Evolutionary conservation across 1,140 invertebrate species (phyloP), one percentile per base, ranked within the genome.

Genomic region (Lycorma delicatula): DNA sequence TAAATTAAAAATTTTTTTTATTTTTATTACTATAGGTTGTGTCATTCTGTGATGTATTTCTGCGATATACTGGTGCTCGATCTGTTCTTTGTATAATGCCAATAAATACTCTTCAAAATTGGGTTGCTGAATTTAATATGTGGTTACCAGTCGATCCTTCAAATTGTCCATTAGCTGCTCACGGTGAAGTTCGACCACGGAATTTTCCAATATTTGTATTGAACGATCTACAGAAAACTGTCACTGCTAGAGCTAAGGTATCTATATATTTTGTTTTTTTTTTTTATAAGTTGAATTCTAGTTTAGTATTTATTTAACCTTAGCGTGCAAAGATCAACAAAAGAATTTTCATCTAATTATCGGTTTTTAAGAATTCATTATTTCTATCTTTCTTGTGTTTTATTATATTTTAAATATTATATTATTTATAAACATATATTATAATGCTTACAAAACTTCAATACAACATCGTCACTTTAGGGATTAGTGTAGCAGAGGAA

Each of bases 91-190:
- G 93, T 67, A 97, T 99, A 62, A 97, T 98, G 79, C 97, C 97
- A 1, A 97, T 99, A 54, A 99, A 99, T 75, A 98, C 96, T 1
- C 76, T 99, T 52, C 95, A 99, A 75, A 99, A 99, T 77, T 99
- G 97, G 97, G 73, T 94, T 59, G 84, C 88, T 2, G 97, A 99
- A 72, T 98, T 97, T 68, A 96, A 98, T 68, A 91, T 93, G 83
- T 99, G 95, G 94, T 70, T 92, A 47, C 91, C 92, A 3, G 74
- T 75, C 25, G 75, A 77, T 61, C 68, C 70, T 12, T 49, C 61
- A 27, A 61, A 25, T 13, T 58, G 54, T 63, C 75, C 80, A 0
- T 63, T 82, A 22, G 66, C 74, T n/a, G 73, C 74, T 2, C 75
- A 79, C 41, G 80, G 80, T 3, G 78, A 82, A 63, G 80, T 87